These are phyloP conservation scores for Eptesicus fuscus DNA, from an alignment of 2,113 vertebrate genomes.

Conservation along the genomic window DNA sequence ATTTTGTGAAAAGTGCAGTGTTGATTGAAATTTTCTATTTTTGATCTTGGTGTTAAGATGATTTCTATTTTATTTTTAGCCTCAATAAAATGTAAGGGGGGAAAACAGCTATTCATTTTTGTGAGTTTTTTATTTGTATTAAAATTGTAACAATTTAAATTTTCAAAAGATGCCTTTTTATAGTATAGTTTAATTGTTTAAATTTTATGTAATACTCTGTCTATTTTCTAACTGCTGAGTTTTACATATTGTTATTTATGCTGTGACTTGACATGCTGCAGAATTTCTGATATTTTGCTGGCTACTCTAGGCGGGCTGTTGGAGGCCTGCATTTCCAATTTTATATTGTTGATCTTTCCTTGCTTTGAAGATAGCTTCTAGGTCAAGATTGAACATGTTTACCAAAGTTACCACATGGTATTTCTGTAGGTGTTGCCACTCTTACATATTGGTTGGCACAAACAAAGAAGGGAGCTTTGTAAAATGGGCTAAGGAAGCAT, in stretches of 20 bases:
- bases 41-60: constrained; percentile 50
- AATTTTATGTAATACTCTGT: neutral
- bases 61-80: constrained; percentile 53
- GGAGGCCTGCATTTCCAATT: neutral
- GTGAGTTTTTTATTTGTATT: neutral
- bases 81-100: neutral
- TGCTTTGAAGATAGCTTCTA: neutral
- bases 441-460: neutral
- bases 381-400: neutral
- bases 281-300: neutral
- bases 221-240: neutral
- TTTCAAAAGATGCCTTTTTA: neutral
- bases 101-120: neutral
- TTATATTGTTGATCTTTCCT: neutral
- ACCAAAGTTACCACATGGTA: neutral
- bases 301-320: neutral
- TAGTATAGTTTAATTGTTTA: neutral
- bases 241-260: constrained; percentile 5
- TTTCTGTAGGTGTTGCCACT: neutral
- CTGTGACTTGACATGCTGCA: neutral
- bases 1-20: constrained; percentile 33
- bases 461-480: neutral
- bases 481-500: neutral
- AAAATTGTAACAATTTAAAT: neutral
- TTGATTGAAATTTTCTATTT: constrained; percentile 58